Conservation (phyloP, 2,888 invertebrate species). For the Nephrotoma appendiculata region DNA sequence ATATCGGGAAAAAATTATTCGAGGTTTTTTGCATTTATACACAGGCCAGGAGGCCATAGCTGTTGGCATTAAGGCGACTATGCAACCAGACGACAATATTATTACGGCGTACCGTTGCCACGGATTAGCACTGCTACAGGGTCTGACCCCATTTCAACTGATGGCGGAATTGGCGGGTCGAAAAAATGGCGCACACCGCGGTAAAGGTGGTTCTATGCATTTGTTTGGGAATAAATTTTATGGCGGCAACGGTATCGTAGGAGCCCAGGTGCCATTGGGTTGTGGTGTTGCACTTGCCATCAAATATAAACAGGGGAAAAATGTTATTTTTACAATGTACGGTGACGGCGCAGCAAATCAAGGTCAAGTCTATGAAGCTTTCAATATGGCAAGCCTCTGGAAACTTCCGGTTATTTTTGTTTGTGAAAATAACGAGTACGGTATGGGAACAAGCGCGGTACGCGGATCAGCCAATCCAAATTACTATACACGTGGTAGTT, state of each 20-base stretch:
- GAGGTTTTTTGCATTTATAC: constrained; percentile 22
- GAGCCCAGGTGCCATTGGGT: constrained; percentile 77
- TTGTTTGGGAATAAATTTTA: constrained; percentile 63
- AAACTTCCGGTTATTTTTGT: constrained; percentile 61
- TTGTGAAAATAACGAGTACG: constrained; percentile 68
- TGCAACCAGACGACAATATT: constrained; percentile 41
- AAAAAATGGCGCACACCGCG: constrained; percentile 50
- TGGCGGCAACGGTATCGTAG: constrained; percentile 77
- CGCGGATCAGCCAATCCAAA: constrained; percentile 56
- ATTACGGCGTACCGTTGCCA: constrained; percentile 61
- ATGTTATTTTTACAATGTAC: constrained; percentile 55
- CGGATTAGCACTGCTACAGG: constrained; percentile 53
- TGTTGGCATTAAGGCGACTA: constrained; percentile 42
- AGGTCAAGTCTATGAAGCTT: constrained; percentile 60
- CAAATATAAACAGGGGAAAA: constrained; percentile 51
- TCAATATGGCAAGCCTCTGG: constrained; percentile 71
- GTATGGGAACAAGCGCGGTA: constrained; percentile 59
- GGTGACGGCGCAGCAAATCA: constrained; percentile 69
- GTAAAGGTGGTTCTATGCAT: constrained; percentile 81
- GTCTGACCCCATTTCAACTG: constrained; percentile 42
- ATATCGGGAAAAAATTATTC: constrained; percentile 19
- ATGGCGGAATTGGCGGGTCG: constrained; percentile 58
- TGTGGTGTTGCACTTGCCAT: constrained; percentile 64
- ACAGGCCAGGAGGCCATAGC: constrained; percentile 42
- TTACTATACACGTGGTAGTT: constrained; percentile 55